Evolutionary conservation across 2,113 vertebrate species (phyloP).

Genomic region (Xiphias gladius): DNA sequence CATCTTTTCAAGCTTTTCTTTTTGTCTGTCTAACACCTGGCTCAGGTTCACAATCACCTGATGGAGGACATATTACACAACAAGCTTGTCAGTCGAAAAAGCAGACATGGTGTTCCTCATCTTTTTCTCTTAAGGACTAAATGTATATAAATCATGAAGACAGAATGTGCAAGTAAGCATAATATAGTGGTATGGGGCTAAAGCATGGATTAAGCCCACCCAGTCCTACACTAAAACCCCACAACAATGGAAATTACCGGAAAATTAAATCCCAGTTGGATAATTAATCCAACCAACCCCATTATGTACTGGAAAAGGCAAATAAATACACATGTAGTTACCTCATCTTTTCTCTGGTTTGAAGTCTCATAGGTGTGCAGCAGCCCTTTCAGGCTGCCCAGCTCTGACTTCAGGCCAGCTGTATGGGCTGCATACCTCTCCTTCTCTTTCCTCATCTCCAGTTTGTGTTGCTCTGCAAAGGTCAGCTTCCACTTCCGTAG

Average conservation of each 20-base stretch:
- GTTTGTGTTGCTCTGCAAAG: constrained; percentile 89
- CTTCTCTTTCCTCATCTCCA: constrained; percentile 90
- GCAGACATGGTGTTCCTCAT: neutral
- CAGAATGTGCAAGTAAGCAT: neutral
- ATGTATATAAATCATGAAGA: neutral
- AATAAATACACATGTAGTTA: constrained; percentile 60
- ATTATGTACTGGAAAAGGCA: neutral
- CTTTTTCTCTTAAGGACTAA: neutral
- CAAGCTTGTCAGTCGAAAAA: neutral
- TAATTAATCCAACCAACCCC: neutral
- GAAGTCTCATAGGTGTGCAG: constrained; percentile 90
- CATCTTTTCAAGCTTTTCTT: constrained; percentile 91
- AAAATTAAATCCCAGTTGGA: neutral
- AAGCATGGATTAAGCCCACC: neutral
- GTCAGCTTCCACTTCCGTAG: constrained; percentile 92
- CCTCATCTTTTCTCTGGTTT: constrained; percentile 94
- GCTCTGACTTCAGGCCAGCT: constrained; percentile 84
- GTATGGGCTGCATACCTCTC: constrained; percentile 85
- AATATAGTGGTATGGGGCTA: neutral
- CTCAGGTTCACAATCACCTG: constrained; percentile 93
- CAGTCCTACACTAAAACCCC: neutral
- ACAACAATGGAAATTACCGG: neutral
- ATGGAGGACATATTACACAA: constrained; percentile 14
- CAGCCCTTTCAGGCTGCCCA: constrained; percentile 88
- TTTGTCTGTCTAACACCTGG: constrained; percentile 89